Evolutionary conservation across 2,113 vertebrate genomes (phyloP).

Genomic region (Engystomops pustulosus): DNA sequence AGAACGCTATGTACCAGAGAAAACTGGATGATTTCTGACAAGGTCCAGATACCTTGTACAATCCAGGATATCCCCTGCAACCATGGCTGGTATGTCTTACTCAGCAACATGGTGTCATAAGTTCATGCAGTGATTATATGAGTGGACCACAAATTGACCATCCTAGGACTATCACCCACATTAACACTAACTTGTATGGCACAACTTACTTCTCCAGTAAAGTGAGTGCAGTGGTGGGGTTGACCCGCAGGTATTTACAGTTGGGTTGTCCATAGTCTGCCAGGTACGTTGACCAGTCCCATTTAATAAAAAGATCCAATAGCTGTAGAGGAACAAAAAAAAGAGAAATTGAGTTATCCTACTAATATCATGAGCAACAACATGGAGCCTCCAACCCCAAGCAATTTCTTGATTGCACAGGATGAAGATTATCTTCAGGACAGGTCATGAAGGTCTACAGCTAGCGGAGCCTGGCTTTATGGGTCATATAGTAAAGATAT

Average conservation of each 20-base stretch:
- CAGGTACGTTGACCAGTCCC: constrained; percentile 96
- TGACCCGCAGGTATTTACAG: constrained; percentile 94
- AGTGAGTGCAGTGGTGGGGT: constrained; percentile 86
- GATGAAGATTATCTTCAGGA: too few species aligned
- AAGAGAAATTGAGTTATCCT: not conserved
- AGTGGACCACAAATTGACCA: too few species aligned
- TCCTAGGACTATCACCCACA: too few species aligned
- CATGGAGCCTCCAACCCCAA: too few species aligned
- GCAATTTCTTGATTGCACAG: too few species aligned
- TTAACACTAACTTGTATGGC: not conserved
- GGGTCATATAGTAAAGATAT: too few species aligned
- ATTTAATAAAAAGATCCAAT: constrained; percentile 94
- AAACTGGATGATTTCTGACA: not conserved
- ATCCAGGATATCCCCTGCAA: not conserved
- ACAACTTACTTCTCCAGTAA: constrained; percentile 93
- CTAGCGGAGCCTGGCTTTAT: too few species aligned
- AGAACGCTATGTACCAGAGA: not conserved
- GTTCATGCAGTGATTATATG: not conserved
- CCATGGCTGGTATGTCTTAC: not conserved
- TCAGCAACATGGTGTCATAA: not conserved
- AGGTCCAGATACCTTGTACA: not conserved
- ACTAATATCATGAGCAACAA: too few species aligned
- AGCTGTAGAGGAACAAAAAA: constrained; percentile 72
- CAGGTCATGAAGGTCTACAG: too few species aligned
- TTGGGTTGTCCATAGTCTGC: constrained; percentile 91